Percentiles rank a stretch among this genome's conserved stretches.
These are phyloP conservation scores for Drosophila arawakana DNA, from an alignment of 1,140 invertebrate species.

Conservation along the genomic window DNA sequence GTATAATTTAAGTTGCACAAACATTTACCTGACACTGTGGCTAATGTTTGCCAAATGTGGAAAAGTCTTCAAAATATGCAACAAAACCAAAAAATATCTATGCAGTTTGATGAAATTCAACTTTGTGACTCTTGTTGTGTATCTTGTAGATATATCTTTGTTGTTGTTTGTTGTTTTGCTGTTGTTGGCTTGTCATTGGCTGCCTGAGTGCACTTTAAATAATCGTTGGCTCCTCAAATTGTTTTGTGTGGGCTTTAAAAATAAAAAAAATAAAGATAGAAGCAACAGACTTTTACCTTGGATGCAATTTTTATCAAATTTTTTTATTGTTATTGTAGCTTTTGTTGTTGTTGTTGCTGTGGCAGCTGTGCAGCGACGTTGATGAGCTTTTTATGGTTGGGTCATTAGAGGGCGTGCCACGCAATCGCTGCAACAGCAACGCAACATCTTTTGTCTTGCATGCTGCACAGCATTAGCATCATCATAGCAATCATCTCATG, in stretches of 20 bases:
- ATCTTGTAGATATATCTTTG: constrained; percentile 61
- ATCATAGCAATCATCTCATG: constrained; percentile 36
- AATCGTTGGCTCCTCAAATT: constrained; percentile 78
- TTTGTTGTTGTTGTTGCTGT: constrained; percentile 38
- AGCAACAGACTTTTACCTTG: constrained; percentile 37
- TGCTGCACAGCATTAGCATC: constrained; percentile 68
- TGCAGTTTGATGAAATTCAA: constrained; percentile 72
- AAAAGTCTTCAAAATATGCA: neutral
- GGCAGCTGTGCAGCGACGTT: constrained; percentile 54
- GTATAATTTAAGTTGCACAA: neutral
- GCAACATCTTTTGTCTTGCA: constrained; percentile 64
- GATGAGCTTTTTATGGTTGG: constrained; percentile 79
- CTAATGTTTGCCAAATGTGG: constrained; percentile 30
- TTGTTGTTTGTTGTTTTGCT: constrained; percentile 9
- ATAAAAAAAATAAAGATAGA: neutral
- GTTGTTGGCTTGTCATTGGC: constrained; percentile 74
- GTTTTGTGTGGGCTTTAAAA: constrained; percentile 53
- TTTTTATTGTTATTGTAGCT: constrained; percentile 38
- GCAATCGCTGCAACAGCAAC: constrained; percentile 30
- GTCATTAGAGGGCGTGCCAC: constrained; percentile 75
- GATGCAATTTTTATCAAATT: constrained; percentile 79
- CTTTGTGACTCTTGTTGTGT: constrained; percentile 66
- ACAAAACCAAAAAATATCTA: constrained; percentile 18
- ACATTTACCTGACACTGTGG: neutral
- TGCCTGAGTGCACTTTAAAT: constrained; percentile 79